A percentile compares a stretch with the other conserved stretches of the same genome.
phyloP scores from a whole-genome alignment of 2,113 vertebrate genomes.

The Gambusia affinis region DNA sequence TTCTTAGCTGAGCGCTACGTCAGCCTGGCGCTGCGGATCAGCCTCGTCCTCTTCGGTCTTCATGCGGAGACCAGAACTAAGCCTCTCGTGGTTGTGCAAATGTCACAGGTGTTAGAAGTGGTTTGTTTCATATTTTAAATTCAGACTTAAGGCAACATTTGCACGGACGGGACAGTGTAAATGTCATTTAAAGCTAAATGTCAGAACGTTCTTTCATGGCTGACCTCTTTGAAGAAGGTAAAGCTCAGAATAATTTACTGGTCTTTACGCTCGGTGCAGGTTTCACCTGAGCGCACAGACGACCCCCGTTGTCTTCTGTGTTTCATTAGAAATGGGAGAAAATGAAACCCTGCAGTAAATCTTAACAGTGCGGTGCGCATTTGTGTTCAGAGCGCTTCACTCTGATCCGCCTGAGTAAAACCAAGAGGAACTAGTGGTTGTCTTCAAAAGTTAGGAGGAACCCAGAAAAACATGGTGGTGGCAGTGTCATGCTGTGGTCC shows the following conservation, averaged over 20 bases:
- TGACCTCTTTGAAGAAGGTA: conserved; percentile 53
- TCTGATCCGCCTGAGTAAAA: too few species aligned
- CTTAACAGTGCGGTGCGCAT: background rate
- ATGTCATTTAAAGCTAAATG: conserved; percentile 68
- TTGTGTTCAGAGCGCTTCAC: too few species aligned
- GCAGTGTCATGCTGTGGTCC: too few species aligned
- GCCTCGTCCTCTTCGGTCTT: background rate
- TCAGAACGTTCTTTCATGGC: conserved; percentile 46
- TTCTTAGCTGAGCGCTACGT: conserved; percentile 20
- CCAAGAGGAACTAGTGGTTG: background rate
- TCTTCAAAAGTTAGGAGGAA: too few species aligned
- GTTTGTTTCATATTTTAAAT: conserved; percentile 63
- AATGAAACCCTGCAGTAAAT: too few species aligned
- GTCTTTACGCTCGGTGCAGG: background rate
- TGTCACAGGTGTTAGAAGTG: conserved; percentile 53
- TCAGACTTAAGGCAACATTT: conserved; percentile 47
- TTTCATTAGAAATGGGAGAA: background rate
- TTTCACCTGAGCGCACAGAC: background rate
- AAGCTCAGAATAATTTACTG: conserved; percentile 38
- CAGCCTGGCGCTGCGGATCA: conserved; percentile 18
- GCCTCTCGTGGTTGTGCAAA: conserved; percentile 38
- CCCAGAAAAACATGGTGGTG: too few species aligned
- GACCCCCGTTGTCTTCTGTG: background rate
- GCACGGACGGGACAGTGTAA: conserved; percentile 39
- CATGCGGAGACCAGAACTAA: conserved; percentile 9